A percentile compares a stretch with the other conserved stretches of the same genome.
These are phyloP conservation scores for Chaetophractus vellerosus DNA, from an alignment of 2,797 vertebrate genomes.

Conservation along the genomic window DNA sequence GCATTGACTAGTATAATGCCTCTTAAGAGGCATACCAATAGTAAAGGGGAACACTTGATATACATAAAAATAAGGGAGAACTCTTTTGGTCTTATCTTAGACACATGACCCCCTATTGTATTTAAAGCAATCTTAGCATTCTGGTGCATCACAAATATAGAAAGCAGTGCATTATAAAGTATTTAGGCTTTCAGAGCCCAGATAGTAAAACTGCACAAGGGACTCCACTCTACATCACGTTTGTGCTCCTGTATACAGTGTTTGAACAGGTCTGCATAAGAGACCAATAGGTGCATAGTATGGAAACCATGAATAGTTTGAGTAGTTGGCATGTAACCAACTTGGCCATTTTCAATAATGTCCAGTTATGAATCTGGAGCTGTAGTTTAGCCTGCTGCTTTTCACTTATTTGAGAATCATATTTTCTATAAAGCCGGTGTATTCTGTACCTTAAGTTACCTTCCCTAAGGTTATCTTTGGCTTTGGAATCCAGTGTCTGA, in stretches of 20 bases:
- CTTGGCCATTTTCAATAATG: background rate
- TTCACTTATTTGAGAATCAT: constrained; percentile 27
- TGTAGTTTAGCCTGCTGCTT: background rate
- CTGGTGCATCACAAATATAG: background rate
- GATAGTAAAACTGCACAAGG: background rate
- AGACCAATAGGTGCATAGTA: background rate
- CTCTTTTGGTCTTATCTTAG: constrained; percentile 22
- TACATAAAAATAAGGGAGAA: background rate
- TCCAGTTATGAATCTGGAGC: background rate
- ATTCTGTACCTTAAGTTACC: background rate
- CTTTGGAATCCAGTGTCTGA: constrained; percentile 55
- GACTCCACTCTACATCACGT: background rate
- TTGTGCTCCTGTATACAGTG: background rate
- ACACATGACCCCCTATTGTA: background rate
- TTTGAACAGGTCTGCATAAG: background rate
- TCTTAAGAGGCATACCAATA: constrained; percentile 1
- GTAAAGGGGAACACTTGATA: background rate
- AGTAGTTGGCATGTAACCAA: background rate
- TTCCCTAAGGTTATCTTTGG: background rate
- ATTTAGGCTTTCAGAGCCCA: background rate
- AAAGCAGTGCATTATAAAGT: background rate
- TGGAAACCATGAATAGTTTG: background rate
- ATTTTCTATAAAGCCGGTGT: background rate
- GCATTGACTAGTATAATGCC: background rate
- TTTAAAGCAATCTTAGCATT: constrained; percentile 22